Conservation (phyloP, 2,888 invertebrate species). For the Lamproptera curius region DNA sequence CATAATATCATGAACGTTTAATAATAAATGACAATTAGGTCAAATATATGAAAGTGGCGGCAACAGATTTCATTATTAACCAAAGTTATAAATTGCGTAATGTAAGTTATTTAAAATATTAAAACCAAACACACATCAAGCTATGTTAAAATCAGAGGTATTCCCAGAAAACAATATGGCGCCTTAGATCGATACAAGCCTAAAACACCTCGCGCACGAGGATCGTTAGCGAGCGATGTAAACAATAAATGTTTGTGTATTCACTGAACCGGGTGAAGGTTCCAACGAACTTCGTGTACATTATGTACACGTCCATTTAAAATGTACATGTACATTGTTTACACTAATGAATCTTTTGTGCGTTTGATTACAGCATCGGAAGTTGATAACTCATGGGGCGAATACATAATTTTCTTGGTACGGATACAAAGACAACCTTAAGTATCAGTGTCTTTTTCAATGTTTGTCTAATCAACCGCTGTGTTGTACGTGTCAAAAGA, state of each 20-base stretch:
- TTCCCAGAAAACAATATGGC: background rate
- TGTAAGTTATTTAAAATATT: no score
- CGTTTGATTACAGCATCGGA: slow-evolving; percentile 37
- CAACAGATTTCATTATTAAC: no score
- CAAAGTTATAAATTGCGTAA: no score
- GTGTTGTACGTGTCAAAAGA: slow-evolving; percentile 12
- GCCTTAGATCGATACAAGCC: background rate
- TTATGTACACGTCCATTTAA: no score
- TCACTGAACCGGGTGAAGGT: slow-evolving; percentile 35
- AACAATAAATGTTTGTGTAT: slow-evolving; percentile 36
- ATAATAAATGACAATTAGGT: no score
- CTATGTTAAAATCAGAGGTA: background rate
- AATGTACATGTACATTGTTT: slow-evolving; percentile 26
- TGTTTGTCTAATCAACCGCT: slow-evolving; percentile 15
- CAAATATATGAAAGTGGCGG: no score
- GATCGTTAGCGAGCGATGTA: slow-evolving; percentile 36
- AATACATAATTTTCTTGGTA: slow-evolving; percentile 27
- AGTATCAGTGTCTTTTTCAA: slow-evolving; percentile 9
- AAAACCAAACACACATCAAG: no score
- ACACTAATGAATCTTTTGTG: slow-evolving; percentile 27
- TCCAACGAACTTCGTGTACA: slow-evolving; percentile 28
- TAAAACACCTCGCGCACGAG: background rate
- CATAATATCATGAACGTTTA: no score
- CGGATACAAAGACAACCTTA: background rate
- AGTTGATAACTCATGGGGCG: slow-evolving; percentile 24